A percentile compares a stretch with the other conserved stretches of the same genome.
Conservation (phyloP, 2,113 vertebrate species). For the Psephotus haematonotus region DNA sequence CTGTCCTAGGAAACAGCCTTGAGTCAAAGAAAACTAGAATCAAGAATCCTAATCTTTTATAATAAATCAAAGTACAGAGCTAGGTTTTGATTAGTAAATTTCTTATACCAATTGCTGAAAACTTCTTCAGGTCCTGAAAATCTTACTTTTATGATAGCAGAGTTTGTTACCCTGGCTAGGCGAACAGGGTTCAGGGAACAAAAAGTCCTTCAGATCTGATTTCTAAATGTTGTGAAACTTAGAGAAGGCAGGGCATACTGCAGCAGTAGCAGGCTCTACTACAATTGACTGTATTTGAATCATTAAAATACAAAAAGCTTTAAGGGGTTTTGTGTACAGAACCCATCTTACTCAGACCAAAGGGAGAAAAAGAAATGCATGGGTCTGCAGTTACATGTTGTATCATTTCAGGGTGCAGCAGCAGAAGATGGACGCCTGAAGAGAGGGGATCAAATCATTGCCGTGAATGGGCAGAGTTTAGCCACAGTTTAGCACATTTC, state of each 20-base stretch:
- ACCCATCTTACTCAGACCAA: neutral
- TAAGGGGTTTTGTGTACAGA: neutral
- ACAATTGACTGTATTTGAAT: neutral
- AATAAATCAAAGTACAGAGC: neutral
- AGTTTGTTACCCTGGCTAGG: neutral
- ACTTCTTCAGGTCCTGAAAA: neutral
- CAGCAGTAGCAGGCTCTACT: neutral
- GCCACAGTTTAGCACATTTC: too few species aligned
- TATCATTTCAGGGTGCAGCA: slow-evolving; percentile 88
- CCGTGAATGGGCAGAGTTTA: slow-evolving; percentile 92
- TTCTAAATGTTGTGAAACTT: neutral
- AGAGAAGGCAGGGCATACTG: neutral
- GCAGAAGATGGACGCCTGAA: slow-evolving; percentile 94
- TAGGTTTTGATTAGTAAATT: neutral
- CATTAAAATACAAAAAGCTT: neutral
- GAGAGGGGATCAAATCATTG: slow-evolving; percentile 95
- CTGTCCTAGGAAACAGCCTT: neutral
- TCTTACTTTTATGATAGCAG: neutral
- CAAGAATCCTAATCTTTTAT: neutral
- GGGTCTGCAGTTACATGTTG: neutral
- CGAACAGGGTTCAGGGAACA: neutral
- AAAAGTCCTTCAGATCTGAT: neutral
- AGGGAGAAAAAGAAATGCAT: neutral
- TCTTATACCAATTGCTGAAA: neutral
- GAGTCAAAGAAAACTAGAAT: neutral